These are phyloP conservation scores for Odontesthes bonariensis DNA, from an alignment of 2,113 vertebrate species.

Conservation along the genomic window DNA sequence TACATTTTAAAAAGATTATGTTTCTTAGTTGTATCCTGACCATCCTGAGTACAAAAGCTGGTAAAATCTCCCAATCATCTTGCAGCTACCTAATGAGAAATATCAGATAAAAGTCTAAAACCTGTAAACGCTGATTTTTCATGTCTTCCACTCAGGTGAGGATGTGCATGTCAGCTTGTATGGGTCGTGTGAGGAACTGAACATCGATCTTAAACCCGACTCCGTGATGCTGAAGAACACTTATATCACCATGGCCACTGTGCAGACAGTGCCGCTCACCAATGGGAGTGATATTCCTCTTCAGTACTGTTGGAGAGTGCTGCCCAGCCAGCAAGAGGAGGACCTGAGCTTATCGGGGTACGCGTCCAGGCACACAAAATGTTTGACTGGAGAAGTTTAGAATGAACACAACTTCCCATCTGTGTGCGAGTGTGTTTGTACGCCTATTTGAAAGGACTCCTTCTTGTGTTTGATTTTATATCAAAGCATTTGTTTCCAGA, in stretches of 20 bases:
- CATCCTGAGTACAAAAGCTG: too few species aligned
- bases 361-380: not conserved
- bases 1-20: too few species aligned
- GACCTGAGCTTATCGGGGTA: conserved; percentile 81
- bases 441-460: conserved; percentile 5
- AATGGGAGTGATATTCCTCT: conserved; percentile 85
- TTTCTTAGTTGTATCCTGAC: too few species aligned
- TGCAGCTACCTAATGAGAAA: too few species aligned
- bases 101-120: too few species aligned
- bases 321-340: conserved; percentile 82
- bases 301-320: conserved; percentile 86
- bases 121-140: not conserved
- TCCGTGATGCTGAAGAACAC: conserved; percentile 83
- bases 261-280: conserved; percentile 78
- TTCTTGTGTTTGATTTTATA: conserved; percentile 1
- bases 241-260: conserved; percentile 80
- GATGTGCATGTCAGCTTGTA: conserved; percentile 81
- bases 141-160: conserved; percentile 82
- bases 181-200: conserved; percentile 84
- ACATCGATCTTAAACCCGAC: conserved; percentile 84
- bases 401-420: not conserved
- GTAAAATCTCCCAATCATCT: too few species aligned
- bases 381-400: not conserved
- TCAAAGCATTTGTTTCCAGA: conserved; percentile 13
- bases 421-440: not conserved